Evolutionary conservation across 2,888 invertebrate species (phyloP).

Genomic region (Athalia rosae): DNA sequence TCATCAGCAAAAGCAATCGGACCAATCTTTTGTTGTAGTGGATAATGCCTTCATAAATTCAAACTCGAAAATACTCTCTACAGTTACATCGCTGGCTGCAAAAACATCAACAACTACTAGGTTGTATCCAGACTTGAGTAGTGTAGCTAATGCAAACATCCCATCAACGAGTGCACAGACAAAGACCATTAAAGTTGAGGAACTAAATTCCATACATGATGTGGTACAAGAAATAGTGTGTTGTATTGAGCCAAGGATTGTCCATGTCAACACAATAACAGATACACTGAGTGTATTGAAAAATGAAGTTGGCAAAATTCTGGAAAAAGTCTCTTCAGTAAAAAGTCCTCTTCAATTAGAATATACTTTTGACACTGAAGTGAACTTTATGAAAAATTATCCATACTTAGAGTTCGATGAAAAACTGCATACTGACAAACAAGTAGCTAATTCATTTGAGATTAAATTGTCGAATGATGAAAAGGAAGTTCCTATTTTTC

Average conservation of each 20-base stretch:
- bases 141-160: not conserved
- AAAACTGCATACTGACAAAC: constrained; percentile 1
- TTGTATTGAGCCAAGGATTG: not conserved
- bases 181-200: not conserved
- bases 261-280: not conserved
- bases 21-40: not conserved
- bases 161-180: not conserved
- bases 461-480: not conserved
- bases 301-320: not conserved
- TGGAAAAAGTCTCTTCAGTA: not conserved
- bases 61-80: not conserved
- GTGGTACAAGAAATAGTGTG: constrained; percentile 8
- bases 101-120: not conserved
- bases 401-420: not conserved
- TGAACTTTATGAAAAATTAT: not conserved
- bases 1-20: too few relatives aligned
- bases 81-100: not conserved
- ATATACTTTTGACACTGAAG: constrained; percentile 12
- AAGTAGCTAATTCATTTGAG: not conserved
- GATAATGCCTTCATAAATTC: not conserved
- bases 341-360: not conserved
- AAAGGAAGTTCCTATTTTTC: not conserved
- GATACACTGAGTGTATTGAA: not conserved
- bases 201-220: constrained; percentile 15
- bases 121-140: constrained; percentile 8